These are phyloP conservation scores for Loripinus fragilis DNA, from an alignment of 2,888 invertebrate genomes.

Conservation along the genomic window DNA sequence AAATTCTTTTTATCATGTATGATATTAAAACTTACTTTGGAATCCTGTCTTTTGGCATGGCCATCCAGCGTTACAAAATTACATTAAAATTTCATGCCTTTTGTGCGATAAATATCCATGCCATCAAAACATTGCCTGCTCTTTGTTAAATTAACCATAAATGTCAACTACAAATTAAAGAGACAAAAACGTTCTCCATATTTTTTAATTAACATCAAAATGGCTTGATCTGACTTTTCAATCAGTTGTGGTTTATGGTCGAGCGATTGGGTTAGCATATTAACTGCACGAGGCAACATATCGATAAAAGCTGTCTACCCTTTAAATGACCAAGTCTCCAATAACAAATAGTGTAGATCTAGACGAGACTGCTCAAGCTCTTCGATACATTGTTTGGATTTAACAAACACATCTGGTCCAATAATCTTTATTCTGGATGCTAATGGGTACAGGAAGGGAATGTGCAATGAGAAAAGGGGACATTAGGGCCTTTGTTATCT, in stretches of 20 bases:
- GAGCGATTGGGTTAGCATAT: not conserved
- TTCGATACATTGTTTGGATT: too few species aligned
- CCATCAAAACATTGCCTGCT: slow-evolving; percentile 1
- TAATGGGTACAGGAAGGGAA: too few species aligned
- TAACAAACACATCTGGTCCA: too few species aligned
- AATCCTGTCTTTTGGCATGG: not conserved
- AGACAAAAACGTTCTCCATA: not conserved
- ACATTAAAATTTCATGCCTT: slow-evolving; percentile 12
- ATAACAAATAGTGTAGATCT: too few species aligned
- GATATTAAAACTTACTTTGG: too few species aligned
- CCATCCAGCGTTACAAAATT: not conserved
- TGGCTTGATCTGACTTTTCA: not conserved
- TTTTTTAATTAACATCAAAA: slow-evolving; percentile 9
- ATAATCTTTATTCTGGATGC: too few species aligned
- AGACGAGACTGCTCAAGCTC: too few species aligned
- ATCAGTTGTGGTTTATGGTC: slow-evolving; percentile 5
- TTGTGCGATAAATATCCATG: not conserved
- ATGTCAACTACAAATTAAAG: not conserved
- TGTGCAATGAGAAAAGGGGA: too few species aligned
- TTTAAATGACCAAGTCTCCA: too few species aligned
- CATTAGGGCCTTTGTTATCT: too few species aligned
- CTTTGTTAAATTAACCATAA: slow-evolving; percentile 12
- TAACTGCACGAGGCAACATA: not conserved
- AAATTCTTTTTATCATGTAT: too few species aligned
- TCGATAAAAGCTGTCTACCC: not conserved